A percentile compares a stretch with the other conserved stretches of the same genome.
These are phyloP conservation scores for Clivina fossor DNA, from an alignment of 2,888 invertebrate species.

Conservation along the genomic window DNA sequence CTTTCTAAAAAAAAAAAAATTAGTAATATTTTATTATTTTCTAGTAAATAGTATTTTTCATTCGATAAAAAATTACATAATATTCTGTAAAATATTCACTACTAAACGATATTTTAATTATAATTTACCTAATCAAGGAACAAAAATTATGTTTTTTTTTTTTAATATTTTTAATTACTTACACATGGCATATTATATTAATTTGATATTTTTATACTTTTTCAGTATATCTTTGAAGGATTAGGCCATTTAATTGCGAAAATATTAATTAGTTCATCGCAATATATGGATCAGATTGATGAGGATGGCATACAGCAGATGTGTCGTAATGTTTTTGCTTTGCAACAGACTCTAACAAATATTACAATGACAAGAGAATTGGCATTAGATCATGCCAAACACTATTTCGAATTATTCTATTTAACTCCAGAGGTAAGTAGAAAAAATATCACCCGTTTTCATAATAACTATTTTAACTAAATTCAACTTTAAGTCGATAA, in stretches of 20 bases:
- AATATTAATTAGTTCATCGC: constrained; percentile 78
- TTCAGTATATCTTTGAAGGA: constrained; percentile 87
- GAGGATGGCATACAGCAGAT: constrained; percentile 80
- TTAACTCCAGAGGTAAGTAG: constrained; percentile 73
- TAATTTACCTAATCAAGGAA: too few species aligned
- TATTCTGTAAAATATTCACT: too few species aligned
- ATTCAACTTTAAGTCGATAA: too few species aligned
- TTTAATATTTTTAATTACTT: too few species aligned
- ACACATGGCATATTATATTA: too few species aligned
- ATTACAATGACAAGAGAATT: constrained; percentile 80
- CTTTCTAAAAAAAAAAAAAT: too few species aligned
- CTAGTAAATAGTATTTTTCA: too few species aligned
- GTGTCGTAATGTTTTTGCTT: constrained; percentile 81
- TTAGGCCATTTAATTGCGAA: constrained; percentile 78
- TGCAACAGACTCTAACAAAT: constrained; percentile 83
- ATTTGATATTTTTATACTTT: constrained; percentile 41
- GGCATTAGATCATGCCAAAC: constrained; percentile 84
- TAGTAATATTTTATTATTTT: too few species aligned
- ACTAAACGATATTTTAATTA: too few species aligned
- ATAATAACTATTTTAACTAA: too few species aligned
- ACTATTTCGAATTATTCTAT: constrained; percentile 85
- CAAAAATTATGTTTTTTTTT: too few species aligned
- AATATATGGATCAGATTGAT: constrained; percentile 77
- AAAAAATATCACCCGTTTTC: background rate
- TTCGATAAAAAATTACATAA: too few species aligned